Conservation (phyloP, 2,888 invertebrate genomes). For the Theodoxus fluviatilis region DNA sequence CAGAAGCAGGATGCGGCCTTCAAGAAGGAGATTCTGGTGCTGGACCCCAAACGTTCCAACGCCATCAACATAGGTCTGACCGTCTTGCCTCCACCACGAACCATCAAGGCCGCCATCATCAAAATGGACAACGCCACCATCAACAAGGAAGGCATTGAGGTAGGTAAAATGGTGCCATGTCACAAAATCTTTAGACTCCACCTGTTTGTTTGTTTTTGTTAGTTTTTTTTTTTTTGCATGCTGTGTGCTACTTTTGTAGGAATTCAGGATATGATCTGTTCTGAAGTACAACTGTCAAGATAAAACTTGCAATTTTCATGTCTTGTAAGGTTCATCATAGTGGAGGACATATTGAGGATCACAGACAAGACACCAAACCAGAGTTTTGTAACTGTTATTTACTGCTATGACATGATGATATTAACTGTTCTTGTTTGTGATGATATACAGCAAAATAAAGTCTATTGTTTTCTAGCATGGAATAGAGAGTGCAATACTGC, state of each 20-base stretch:
- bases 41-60: constrained; percentile 96
- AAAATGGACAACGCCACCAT: constrained; percentile 99
- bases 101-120: constrained; percentile 94
- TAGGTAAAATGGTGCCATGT: constrained; percentile 47
- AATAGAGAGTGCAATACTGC: no score
- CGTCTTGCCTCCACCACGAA: constrained; percentile 94
- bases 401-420: background rate
- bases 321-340: no score
- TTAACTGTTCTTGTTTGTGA: background rate
- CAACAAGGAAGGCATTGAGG: constrained; percentile 96
- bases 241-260: background rate
- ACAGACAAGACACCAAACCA: no score
- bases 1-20: constrained; percentile 48
- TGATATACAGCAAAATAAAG: background rate
- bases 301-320: no score
- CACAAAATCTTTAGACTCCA: background rate
- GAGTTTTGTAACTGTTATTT: background rate
- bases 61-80: constrained; percentile 99
- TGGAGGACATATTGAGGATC: no score
- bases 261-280: background rate
- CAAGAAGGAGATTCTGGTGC: constrained; percentile 89
- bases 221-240: background rate
- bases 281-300: no score
- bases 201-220: background rate
- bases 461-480: no score